A percentile compares a stretch with the other conserved stretches of the same genome.
These are phyloP conservation scores for Aix galericulata DNA, from an alignment of 2,113 vertebrate genomes.

Conservation along the genomic window DNA sequence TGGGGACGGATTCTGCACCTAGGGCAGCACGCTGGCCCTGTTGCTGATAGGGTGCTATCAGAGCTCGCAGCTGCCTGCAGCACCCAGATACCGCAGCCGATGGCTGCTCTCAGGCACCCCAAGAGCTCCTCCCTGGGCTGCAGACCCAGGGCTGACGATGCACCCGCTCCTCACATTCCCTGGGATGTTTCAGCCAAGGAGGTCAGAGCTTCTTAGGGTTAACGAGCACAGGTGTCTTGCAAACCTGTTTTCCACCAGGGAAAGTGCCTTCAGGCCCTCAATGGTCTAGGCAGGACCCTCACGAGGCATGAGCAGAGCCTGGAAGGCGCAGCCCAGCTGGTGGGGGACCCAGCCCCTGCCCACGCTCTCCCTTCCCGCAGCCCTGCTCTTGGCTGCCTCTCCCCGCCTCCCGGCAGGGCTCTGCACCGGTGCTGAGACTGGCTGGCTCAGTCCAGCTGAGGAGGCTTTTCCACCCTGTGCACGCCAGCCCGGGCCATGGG, in stretches of 20 bases:
- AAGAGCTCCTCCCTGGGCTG: not conserved
- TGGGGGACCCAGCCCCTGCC: not conserved
- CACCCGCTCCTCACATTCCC: not conserved
- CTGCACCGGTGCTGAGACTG: fast-evolving
- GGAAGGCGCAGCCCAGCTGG: no score
- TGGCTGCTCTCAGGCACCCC: not conserved
- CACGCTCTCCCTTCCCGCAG: not conserved
- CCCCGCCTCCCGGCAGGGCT: not conserved
- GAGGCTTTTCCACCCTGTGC: not conserved
- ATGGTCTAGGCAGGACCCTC: not conserved
- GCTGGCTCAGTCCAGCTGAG: not conserved
- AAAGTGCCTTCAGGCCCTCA: not conserved
- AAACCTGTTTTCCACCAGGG: not conserved
- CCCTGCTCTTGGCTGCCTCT: not conserved
- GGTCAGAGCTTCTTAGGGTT: not conserved
- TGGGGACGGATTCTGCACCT: not conserved
- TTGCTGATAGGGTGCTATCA: not conserved
- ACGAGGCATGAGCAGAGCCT: not conserved
- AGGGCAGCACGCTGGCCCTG: fast-evolving
- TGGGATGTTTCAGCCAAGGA: not conserved
- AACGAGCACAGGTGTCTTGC: not conserved
- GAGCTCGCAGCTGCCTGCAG: not conserved
- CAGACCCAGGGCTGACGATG: fast-evolving
- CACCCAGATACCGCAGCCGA: not conserved
- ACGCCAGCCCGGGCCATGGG: fast-evolving